A percentile compares a stretch with the other conserved stretches of the same genome.
These are phyloP conservation scores for Echinometra lucunter DNA, from an alignment of 53 echinoderm and acorn worm species.

Conservation along the genomic window DNA sequence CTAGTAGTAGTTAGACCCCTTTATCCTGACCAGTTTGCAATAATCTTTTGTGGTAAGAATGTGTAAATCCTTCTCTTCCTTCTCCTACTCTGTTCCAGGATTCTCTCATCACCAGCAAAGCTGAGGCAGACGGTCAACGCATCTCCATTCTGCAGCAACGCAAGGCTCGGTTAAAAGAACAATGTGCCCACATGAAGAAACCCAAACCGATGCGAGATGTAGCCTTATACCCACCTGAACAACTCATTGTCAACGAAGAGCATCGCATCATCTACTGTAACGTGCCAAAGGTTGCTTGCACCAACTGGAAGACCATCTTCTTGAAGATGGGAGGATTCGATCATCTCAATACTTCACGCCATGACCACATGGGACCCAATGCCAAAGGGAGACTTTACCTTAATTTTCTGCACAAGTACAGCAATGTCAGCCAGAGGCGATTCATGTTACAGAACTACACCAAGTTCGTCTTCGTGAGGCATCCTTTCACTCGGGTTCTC, in stretches of 20 bases:
- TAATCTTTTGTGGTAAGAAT: too few relatives aligned
- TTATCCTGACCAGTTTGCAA: too few relatives aligned
- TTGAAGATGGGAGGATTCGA: slow-evolving; percentile 70
- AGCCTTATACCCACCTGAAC: slow-evolving; percentile 49
- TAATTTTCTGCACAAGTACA: slow-evolving; percentile 46
- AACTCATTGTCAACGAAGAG: slow-evolving; percentile 74
- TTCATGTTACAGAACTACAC: slow-evolving; percentile 66
- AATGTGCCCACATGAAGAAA: slow-evolving; percentile 26
- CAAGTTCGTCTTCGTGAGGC: slow-evolving; percentile 79
- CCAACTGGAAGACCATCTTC: slow-evolving; percentile 83
- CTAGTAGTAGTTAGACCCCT: too few relatives aligned
- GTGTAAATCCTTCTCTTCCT: too few relatives aligned
- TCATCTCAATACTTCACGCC: slow-evolving; percentile 7
- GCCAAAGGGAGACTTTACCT: slow-evolving; percentile 33
- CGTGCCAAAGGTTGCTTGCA: slow-evolving; percentile 81
- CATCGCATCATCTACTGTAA: slow-evolving; percentile 80
- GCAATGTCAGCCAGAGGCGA: slow-evolving; percentile 55
- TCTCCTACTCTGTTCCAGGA: neutral
- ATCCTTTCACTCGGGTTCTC: slow-evolving; percentile 77
- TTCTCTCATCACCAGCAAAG: neutral
- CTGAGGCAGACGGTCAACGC: neutral
- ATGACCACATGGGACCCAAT: slow-evolving; percentile 65
- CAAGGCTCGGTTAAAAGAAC: slow-evolving; percentile 1
- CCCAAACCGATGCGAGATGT: slow-evolving; percentile 14
- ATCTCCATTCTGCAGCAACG: neutral